Evolutionary conservation across 2,113 vertebrate species (phyloP), one percentile per base, ranked within the genome.

Genomic region (Phylloscopus trochilus): DNA sequence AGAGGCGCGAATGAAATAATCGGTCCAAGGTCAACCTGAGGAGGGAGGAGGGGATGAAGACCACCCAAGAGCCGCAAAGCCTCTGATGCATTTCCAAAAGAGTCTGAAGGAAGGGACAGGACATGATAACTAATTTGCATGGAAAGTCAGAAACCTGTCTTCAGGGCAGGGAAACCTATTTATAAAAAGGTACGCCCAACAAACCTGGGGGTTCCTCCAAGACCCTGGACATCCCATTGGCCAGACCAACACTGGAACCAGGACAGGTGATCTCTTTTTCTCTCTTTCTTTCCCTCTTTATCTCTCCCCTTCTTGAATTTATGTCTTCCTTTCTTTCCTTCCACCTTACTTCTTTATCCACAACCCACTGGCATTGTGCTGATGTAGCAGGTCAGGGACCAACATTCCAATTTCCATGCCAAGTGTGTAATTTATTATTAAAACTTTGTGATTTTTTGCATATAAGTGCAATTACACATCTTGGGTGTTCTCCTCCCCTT

Each of bases 391-490:
- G 5, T 37, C 63, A 67, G 41, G 20, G 62, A 20, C 11, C 1
- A n/a, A n/a, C 14, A 41, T 28, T 39, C 28, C 63, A 11, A 33
- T 39, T 47, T 39, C 43, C 43, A 39, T 39, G 52, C 43, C 22
- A 39, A 39, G 11, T 39, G 28, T 5, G 17, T 39, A 33, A 58
- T 41, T 49, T 23, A 49, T 6, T 17, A 39, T 2, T 37, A 16
- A 67, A 67, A 37, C 20, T 11, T 64, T 1, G 3, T 33, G 7
- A 9, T 41, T 31, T 55, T 6, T 5, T 67, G 41, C n/a, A 68
- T 16, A 58, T 7, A 8, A 0, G 0, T 39, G 4, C 14, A 60
- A 8, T 62, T 72, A 52, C 3, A 0, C 2, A 62, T 10, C 12
- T 31, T 44, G 16, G 13, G 4, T 30, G 31, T 35, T 60, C 30